Conservation (phyloP, 2,113 vertebrate genomes). For the Podocnemis expansa region DNA sequence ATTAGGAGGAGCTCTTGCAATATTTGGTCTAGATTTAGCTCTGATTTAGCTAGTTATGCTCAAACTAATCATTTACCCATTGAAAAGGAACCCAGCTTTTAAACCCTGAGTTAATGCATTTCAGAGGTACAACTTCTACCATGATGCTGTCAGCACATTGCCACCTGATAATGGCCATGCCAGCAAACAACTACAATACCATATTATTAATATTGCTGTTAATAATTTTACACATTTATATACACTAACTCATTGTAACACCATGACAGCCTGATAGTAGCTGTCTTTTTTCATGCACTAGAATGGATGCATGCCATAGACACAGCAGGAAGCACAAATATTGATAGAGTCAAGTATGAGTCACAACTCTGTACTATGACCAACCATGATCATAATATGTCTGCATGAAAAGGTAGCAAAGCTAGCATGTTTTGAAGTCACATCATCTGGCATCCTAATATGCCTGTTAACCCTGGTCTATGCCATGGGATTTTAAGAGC, state of each 20-base stretch:
- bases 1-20: constrained; percentile 90
- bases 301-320: not conserved
- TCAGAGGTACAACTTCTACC: not conserved
- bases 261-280: not conserved
- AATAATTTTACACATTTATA: not conserved
- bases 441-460: not conserved
- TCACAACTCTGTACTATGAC: not conserved
- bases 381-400: not conserved
- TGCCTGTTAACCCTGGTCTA: fast-evolving
- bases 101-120: not conserved
- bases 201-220: not conserved
- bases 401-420: not conserved
- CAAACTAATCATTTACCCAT: not conserved
- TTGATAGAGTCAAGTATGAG: not conserved
- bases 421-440: not conserved
- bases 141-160: not conserved
- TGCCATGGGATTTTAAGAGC: not conserved
- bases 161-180: not conserved
- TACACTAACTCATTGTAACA: fast-evolving
- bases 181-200: not conserved
- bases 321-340: not conserved
- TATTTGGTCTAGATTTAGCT: constrained; percentile 70
- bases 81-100: not conserved
- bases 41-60: not conserved
- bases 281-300: fast-evolving